Percentiles rank a stretch among this genome's conserved stretches.
Conservation (phyloP, 2,113 vertebrate genomes). For the Aplodontia rufa region DNA sequence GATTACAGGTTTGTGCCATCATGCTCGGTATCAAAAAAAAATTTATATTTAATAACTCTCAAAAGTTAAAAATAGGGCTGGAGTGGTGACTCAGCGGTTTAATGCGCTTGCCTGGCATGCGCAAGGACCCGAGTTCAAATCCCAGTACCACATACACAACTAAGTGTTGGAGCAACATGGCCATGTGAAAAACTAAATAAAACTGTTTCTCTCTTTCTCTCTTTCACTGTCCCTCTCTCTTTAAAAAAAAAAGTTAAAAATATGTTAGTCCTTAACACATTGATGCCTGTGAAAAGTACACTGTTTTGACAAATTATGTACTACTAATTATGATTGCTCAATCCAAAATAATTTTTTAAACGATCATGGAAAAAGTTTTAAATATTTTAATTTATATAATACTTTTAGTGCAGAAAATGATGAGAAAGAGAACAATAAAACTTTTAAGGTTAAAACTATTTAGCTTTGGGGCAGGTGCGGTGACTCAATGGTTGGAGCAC, state of each 20-base stretch:
- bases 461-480: background rate
- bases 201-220: too few relatives aligned
- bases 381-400: background rate
- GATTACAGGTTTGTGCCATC: too few relatives aligned
- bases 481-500: too few relatives aligned
- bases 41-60: background rate
- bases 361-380: background rate
- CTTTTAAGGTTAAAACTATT: background rate
- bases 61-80: too few relatives aligned
- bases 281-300: background rate
- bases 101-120: too few relatives aligned
- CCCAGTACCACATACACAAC: too few relatives aligned
- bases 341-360: background rate
- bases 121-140: too few relatives aligned
- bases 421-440: background rate
- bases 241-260: background rate
- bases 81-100: too few relatives aligned
- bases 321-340: background rate
- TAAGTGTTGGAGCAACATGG: too few relatives aligned
- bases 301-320: background rate
- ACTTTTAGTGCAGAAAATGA: constrained; percentile 5
- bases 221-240: too few relatives aligned
- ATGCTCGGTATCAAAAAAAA: too few relatives aligned
- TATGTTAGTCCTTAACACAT: background rate
- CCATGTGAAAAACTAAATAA: too few relatives aligned